phyloP scores from a whole-genome alignment of 2,888 invertebrate genomes.

The Pseudococcus jackbeardsleyi region DNA sequence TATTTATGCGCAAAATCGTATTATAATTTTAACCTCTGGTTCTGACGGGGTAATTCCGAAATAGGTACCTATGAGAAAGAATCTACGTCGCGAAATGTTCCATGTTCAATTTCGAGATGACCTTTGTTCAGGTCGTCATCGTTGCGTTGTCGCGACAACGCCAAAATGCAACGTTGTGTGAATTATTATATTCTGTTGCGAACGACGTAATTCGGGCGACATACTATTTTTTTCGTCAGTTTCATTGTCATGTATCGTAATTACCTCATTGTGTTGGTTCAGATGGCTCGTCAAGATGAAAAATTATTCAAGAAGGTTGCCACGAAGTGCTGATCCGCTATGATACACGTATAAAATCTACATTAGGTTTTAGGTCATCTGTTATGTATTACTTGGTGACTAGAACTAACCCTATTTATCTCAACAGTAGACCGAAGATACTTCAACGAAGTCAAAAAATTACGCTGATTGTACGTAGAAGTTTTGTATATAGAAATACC shows the following conservation, averaged over 20 bases:
- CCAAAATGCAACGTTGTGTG: background rate
- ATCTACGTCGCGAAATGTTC: background rate
- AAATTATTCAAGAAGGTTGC: constrained; percentile 2
- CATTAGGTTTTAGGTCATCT: too few species aligned
- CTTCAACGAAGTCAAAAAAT: too few species aligned
- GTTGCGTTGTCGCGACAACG: background rate
- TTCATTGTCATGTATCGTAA: background rate
- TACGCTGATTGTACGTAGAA: too few species aligned
- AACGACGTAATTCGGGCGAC: constrained; percentile 1
- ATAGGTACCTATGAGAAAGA: too few species aligned
- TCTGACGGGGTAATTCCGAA: background rate
- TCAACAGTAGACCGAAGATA: too few species aligned
- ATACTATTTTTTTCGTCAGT: background rate
- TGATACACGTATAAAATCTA: too few species aligned
- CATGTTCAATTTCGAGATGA: background rate
- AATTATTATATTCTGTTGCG: background rate
- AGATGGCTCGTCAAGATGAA: background rate
- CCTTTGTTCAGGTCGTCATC: background rate
- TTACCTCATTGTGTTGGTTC: constrained; percentile 2
- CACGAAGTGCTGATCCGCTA: background rate
- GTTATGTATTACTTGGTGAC: too few species aligned
- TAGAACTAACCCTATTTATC: too few species aligned
- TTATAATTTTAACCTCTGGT: background rate
- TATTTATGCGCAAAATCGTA: background rate
- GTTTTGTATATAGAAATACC: too few species aligned